Percentiles rank a stretch among this genome's conserved stretches.
phyloP scores from a whole-genome alignment of 2,888 invertebrate species.

The Rhamnusium bicolor region DNA sequence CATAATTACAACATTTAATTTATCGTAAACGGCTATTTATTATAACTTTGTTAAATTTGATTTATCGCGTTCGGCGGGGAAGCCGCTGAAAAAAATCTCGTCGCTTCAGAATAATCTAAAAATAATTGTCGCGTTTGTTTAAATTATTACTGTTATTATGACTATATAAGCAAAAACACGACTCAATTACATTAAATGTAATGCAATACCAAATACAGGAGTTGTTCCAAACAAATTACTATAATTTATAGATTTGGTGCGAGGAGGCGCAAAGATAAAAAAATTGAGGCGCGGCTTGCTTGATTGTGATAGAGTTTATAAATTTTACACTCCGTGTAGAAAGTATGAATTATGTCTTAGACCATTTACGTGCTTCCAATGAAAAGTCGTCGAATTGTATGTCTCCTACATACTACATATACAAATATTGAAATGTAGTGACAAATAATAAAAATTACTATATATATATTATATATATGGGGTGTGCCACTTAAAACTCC shows the following conservation, averaged over 20 bases:
- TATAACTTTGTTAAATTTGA: neutral
- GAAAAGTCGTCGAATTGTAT: too few relatives aligned
- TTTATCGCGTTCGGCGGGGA: neutral
- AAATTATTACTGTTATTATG: neutral
- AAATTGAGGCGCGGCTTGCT: neutral
- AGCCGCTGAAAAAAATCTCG: neutral
- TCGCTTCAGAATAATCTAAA: slow-evolving; percentile 28
- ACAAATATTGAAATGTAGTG: too few relatives aligned
- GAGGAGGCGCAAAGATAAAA: neutral
- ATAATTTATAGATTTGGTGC: neutral
- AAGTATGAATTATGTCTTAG: neutral
- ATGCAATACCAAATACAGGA: neutral
- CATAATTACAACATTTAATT: neutral
- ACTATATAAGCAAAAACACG: neutral
- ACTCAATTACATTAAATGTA: neutral
- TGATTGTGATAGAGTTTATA: neutral
- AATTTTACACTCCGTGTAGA: neutral
- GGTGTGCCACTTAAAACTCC: too few relatives aligned
- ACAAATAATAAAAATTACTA: too few relatives aligned
- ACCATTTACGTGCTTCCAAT: too few relatives aligned
- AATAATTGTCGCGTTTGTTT: slow-evolving; percentile 32
- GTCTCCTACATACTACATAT: too few relatives aligned
- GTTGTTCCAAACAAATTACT: slow-evolving; percentile 3
- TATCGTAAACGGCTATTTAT: neutral
- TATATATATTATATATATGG: too few relatives aligned